Evolutionary conservation across 2,797 vertebrate genomes (phyloP).

Genomic region (Pitangus sulphuratus): DNA sequence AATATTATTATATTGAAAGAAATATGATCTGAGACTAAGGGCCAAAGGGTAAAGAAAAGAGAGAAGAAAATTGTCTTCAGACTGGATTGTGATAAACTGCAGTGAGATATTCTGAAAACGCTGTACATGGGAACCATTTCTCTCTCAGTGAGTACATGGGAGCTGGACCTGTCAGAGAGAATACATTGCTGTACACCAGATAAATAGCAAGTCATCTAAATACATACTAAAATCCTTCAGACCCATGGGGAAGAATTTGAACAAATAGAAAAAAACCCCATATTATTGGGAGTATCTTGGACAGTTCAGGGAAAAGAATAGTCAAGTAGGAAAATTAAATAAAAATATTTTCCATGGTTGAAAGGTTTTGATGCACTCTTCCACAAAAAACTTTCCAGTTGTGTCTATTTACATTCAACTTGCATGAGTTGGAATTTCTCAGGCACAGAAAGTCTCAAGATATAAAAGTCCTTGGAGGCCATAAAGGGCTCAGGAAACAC

Average conservation of each 20-base stretch:
- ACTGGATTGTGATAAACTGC: neutral
- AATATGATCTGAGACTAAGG: neutral
- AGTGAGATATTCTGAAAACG: neutral
- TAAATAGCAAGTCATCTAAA: neutral
- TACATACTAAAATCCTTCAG: neutral
- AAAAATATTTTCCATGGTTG: neutral
- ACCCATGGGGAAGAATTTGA: neutral
- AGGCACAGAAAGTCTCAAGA: neutral
- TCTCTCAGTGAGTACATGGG: neutral
- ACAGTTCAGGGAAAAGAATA: neutral
- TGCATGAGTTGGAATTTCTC: neutral
- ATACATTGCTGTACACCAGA: neutral
- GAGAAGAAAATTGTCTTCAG: neutral
- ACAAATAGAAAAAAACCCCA: neutral
- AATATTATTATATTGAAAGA: neutral
- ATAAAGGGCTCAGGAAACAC: neutral
- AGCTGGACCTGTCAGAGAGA: neutral
- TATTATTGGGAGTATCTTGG: neutral
- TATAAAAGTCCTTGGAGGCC: neutral
- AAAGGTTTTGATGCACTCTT: neutral
- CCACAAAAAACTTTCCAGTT: neutral
- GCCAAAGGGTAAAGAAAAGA: neutral
- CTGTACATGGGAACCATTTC: neutral
- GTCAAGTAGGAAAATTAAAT: conserved; percentile 1
- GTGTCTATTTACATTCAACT: neutral